Evolutionary conservation across 2,888 invertebrate species (phyloP), one percentile per base, ranked within the genome.

Genomic region (Blastobasis adustella): DNA sequence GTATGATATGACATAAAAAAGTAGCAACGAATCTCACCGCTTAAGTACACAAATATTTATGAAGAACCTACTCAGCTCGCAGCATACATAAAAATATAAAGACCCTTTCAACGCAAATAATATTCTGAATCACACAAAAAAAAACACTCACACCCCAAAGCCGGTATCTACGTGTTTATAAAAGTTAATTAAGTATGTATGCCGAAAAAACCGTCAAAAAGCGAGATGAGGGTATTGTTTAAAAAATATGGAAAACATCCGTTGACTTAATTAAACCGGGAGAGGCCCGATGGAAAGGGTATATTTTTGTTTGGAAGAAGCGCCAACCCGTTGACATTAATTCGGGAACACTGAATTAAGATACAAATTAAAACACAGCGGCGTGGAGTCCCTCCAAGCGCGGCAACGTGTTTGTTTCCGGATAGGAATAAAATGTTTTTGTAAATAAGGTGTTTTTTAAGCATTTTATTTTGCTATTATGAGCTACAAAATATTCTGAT

Each of bases 211-310:
- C 46, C 5, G 8, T 43, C 42, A 37, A 37, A 7, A 40, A 40
- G 10, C 9, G 10, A 44, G 40, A 23, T 23, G 23, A 5, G 10
- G 43, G 42, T 36, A 49, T 47, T 46, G 44, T 49, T 41, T 52
- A 57, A 59, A 58, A 54, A 60, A 56, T 52, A 54, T 23, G 49
- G 52, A 54, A 58, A 52, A 39, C 67, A 60, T 63, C 67, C 64
- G 66, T 65, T 61, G 65, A 67, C 65, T 75, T 72, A 72, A 77
- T 76, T 77, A 75, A 73, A 64, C 63, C 62, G 58, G 58, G 58
- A 61, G 63, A 59, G 64, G 51, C 58, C 58, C 59, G 63, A 66
- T 69, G 61, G 67, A 73, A 71, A 67, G 69, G 69, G 65, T 68
- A 57, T 55, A 62, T 65, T 67, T 58, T 56, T 62, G 64, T 54